These are phyloP conservation scores for Spodoptera littoralis DNA, from an alignment of 2,888 invertebrate genomes.

Conservation along the genomic window DNA sequence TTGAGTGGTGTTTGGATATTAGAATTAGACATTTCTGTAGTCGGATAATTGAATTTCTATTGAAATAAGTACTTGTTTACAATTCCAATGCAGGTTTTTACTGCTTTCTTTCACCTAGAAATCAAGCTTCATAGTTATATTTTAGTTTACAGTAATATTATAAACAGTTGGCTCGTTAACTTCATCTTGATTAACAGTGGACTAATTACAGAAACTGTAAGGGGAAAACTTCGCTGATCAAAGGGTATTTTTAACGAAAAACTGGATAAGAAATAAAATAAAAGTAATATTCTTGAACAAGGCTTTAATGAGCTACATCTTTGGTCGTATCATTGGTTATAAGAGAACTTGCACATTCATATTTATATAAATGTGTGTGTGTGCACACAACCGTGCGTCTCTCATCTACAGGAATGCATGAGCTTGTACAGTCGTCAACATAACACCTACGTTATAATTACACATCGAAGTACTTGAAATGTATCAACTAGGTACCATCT, in stretches of 20 bases:
- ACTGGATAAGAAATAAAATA: conserved; percentile 62
- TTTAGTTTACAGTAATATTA: too few species aligned
- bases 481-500: conserved; percentile 42
- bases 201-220: too few species aligned
- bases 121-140: too few species aligned
- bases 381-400: conserved; percentile 61
- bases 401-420: conserved; percentile 75
- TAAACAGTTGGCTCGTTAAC: too few species aligned
- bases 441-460: conserved; percentile 40
- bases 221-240: too few species aligned
- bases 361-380: conserved; percentile 63
- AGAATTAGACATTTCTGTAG: too few species aligned
- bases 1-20: too few species aligned
- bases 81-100: too few species aligned
- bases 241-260: background rate
- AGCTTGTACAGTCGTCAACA: conserved; percentile 65
- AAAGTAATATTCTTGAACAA: conserved; percentile 75
- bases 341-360: conserved; percentile 75
- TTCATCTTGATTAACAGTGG: too few species aligned
- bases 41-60: too few species aligned
- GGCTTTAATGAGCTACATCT: conserved; percentile 89
- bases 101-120: too few species aligned
- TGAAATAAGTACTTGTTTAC: too few species aligned
- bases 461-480: conserved; percentile 34
- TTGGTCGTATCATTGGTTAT: conserved; percentile 92